Evolutionary conservation across 2,888 invertebrate genomes (phyloP).

Genomic region (Hartigia nigra): DNA sequence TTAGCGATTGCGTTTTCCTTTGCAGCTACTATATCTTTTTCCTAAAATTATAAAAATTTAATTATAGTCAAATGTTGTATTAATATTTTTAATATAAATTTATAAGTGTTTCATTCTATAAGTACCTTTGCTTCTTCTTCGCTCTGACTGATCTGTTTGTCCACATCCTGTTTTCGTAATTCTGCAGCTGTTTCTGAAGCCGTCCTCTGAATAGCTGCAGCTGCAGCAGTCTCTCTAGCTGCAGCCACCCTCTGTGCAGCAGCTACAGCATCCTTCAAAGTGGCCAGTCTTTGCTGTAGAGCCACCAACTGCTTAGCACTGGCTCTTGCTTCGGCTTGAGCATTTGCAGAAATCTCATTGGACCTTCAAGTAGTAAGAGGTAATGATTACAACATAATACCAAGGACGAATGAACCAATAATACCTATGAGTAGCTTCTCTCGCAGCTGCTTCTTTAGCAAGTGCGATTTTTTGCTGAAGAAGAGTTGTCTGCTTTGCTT

Average conservation of each 20-base stretch:
- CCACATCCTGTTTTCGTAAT: slow-evolving; percentile 70
- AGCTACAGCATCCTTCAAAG: slow-evolving; percentile 77
- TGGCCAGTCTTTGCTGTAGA: slow-evolving; percentile 76
- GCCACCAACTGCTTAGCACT: slow-evolving; percentile 72
- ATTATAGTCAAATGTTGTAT: neutral
- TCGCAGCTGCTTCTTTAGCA: slow-evolving; percentile 79
- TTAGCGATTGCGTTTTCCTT: slow-evolving; percentile 60
- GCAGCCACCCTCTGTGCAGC: slow-evolving; percentile 80
- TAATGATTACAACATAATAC: slow-evolving; percentile 31
- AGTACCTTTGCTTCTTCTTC: slow-evolving; percentile 60
- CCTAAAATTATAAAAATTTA: slow-evolving; percentile 35
- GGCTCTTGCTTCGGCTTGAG: slow-evolving; percentile 55
- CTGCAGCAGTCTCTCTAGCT: slow-evolving; percentile 78
- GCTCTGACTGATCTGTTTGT: slow-evolving; percentile 60
- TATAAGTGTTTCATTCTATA: neutral
- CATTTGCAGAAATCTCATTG: slow-evolving; percentile 57
- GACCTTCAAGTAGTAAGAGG: slow-evolving; percentile 40
- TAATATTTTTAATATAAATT: neutral
- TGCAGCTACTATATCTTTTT: slow-evolving; percentile 56
- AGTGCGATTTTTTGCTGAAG: slow-evolving; percentile 79
- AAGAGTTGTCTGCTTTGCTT: slow-evolving; percentile 78
- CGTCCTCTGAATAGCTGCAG: slow-evolving; percentile 76
- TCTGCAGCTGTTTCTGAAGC: slow-evolving; percentile 78
- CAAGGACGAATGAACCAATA: slow-evolving; percentile 30
- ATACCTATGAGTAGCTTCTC: slow-evolving; percentile 59